Evolutionary conservation across 2,113 vertebrate genomes (phyloP).

Genomic region (Castor canadensis): DNA sequence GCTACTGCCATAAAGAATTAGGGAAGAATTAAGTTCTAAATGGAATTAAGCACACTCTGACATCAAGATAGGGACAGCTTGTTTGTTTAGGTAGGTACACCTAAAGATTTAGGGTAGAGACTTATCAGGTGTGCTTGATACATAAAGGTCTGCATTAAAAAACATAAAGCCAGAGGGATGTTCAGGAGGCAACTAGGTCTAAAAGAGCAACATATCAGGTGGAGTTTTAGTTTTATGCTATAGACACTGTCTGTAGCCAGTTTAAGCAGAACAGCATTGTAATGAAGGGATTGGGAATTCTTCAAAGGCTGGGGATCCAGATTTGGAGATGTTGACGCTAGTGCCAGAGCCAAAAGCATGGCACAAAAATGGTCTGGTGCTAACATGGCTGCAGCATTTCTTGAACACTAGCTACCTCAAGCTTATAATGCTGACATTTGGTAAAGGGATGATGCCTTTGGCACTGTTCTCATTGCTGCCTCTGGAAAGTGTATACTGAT

Average conservation of each 20-base stretch:
- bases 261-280: not conserved
- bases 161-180: not conserved
- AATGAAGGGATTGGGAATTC: not conserved
- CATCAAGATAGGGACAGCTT: not conserved
- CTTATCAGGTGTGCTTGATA: not conserved
- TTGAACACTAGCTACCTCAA: not conserved
- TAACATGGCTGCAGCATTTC: not conserved
- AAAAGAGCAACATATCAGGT: not conserved
- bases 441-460: not conserved
- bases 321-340: not conserved
- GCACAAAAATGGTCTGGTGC: not conserved
- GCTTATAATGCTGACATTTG: not conserved
- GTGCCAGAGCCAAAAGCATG: not conserved
- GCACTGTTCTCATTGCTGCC: not conserved
- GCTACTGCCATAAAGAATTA: not conserved
- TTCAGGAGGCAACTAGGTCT: not conserved
- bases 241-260: not conserved
- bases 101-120: not conserved
- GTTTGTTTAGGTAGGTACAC: not conserved
- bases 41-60: not conserved
- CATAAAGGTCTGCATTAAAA: not conserved
- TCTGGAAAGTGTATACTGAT: not conserved
- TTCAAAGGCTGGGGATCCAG: not conserved
- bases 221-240: not conserved
- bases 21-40: slow-evolving; percentile 41